Base-by-base conservation (phyloP, 2,797 vertebrate genomes). In the Pterois miles region DNA sequence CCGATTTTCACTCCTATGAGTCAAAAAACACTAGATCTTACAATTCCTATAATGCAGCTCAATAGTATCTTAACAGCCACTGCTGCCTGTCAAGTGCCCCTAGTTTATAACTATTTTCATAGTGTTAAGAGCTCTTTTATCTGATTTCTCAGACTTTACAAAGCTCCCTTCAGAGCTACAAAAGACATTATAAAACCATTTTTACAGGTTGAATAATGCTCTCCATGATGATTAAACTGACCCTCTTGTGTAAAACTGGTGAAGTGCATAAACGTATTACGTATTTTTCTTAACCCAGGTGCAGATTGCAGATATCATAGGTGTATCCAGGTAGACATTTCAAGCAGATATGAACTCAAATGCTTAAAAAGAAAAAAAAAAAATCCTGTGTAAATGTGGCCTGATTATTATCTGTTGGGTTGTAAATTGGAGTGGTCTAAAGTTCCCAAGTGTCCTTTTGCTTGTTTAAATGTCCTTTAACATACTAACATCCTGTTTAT, bases 281-380 rank as follows among this genome's bases (percentile, higher is more conserved):
- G 4, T 12, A 38, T 33, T 58, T 70, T 29, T 50, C 31, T 40
- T 13, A 2, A 43, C 46, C 59, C 68, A 76, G 46, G 52, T 34
- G 48, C 50, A 76, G 46, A 48, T 50, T 33, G 56, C 36, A 57
- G 22, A 8, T 22, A n/a, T 59, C 48, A 54, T 2, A n/a, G 29
- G 33, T 60, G 46, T 34, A 60, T 68, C 38, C 66, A 68, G 22
- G 29, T 52, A 66, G 34, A 65, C 29, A 34, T 34, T 76, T 78
- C 48, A 66, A 80, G 18, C 53, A 74, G 48, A 57, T 65, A 67
- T 78, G 72, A 80, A 58, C 65, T 80, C 71, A 71, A 67, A 56
- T n/a, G 10, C 36, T 58, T 57, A 13, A 60, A 36, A 71, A 48
- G 11, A 64, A 50, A 8, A 43, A 23, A 25, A n/a, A 18, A 43